A percentile compares a stretch with the other conserved stretches of the same genome.
These are phyloP conservation scores for Dreissena rostriformis DNA, from an alignment of 1,140 invertebrate species.

Conservation along the genomic window DNA sequence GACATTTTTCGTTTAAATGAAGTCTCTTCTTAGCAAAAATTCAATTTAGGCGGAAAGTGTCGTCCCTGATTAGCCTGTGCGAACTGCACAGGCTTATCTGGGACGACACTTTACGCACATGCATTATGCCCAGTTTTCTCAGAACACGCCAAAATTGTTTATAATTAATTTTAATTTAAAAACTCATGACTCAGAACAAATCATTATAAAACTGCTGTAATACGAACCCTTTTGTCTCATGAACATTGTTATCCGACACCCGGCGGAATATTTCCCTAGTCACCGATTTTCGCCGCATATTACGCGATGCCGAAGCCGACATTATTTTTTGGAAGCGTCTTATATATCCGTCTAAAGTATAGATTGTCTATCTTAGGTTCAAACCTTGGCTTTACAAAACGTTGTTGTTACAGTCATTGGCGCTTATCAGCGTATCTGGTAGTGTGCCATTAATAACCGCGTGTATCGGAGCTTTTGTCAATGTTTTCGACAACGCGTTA, in stretches of 20 bases:
- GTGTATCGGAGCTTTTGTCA: neutral
- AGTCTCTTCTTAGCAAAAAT: no score
- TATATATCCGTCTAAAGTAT: neutral
- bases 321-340: slow-evolving; percentile 2
- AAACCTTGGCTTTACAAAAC: neutral
- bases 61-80: no score
- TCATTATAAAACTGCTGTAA: no score
- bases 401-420: neutral
- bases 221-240: no score
- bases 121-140: no score
- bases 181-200: no score
- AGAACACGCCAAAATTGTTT: no score
- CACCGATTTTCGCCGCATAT: slow-evolving; percentile 40
- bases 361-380: neutral
- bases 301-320: slow-evolving; percentile 37
- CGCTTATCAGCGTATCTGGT: neutral
- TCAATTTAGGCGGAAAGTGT: no score
- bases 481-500: neutral
- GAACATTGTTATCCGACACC: neutral
- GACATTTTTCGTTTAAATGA: no score
- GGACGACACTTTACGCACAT: no score
- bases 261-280: slow-evolving; percentile 47
- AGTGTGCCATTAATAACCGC: neutral
- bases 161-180: no score
- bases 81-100: no score